Base-by-base conservation (phyloP, 2,797 vertebrate species). In the Helarctos malayanus region DNA sequence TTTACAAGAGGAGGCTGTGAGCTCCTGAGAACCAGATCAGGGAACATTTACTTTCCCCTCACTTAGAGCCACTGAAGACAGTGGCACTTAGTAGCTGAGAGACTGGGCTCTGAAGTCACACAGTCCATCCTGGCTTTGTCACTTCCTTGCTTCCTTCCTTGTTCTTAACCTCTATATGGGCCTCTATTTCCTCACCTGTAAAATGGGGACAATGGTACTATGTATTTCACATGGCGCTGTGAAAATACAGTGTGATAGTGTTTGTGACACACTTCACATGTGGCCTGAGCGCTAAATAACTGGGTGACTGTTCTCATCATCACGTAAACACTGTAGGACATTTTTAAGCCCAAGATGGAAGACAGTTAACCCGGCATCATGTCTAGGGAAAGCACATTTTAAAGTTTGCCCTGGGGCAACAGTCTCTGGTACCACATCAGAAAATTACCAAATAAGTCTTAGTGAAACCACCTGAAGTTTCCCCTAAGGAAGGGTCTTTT, bases 401-500 rank as follows among this genome's bases (percentile, higher is more conserved):
- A 52, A 73, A 85, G 78, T 94, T 35, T 81, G 7, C 16, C 41
- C n/a, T 13, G 13, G 63, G 71, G 57, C 69, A 75, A 57, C 7
- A 63, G 57, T 49, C 18, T 82, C 35, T 90, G 41, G 47, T 3
- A 85, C 5, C 21, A 41, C 38, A 32, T 38, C 25, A 25, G 16
- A 94, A 91, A 94, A 91, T 87, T 45, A 49, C 56, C 68, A 87
- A 79, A 61, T 52, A 78, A 81, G 41, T 52, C 29, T 56, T 16
- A 19, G 8, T 16, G 15, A 76, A 47, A 69, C 16, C 25, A 90
- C 12, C 14, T 3, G 10, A 76, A 73, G 63, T 49, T 61, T 76
- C 35, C 27, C 32, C 52, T 61, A 45, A 57, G 63, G 9, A 49
- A 18, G 63, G 87, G 9, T 35, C 18, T 73, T 14, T 0, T 27